These are phyloP conservation scores for Drosophila tropicalis DNA, from an alignment of 1,140 invertebrate species.

Conservation along the genomic window DNA sequence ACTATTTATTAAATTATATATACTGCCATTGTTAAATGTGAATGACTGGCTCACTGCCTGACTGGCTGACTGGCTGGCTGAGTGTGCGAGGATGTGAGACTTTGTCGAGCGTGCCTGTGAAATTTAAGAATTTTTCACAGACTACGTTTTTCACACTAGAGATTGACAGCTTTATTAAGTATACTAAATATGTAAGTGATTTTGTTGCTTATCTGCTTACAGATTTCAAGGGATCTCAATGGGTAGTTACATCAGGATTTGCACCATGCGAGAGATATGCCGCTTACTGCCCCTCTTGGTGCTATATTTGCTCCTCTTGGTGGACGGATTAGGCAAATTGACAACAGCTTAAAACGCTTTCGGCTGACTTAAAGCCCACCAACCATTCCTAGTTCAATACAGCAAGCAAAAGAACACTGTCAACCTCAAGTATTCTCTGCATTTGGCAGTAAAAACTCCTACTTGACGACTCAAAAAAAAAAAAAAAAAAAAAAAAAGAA, in stretches of 20 bases:
- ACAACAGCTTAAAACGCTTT: slow-evolving; percentile 78
- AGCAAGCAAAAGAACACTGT: slow-evolving; percentile 49
- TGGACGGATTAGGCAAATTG: slow-evolving; percentile 72
- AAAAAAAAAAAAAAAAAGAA: slow-evolving; percentile 26
- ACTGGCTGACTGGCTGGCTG: background rate
- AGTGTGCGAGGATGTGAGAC: slow-evolving; percentile 23
- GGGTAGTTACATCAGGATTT: slow-evolving; percentile 25
- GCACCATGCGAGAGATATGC: slow-evolving; percentile 50
- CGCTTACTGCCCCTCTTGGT: slow-evolving; percentile 17
- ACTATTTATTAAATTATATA: slow-evolving; percentile 81
- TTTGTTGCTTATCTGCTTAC: slow-evolving; percentile 61
- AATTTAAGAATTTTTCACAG: slow-evolving; percentile 37
- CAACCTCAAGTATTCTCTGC: slow-evolving; percentile 62
- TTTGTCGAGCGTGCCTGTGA: slow-evolving; percentile 14
- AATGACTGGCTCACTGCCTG: slow-evolving; percentile 35
- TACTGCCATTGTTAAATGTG: slow-evolving; percentile 70
- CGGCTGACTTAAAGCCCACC: slow-evolving; percentile 65
- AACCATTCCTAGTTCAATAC: background rate
- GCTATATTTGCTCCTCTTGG: slow-evolving; percentile 17
- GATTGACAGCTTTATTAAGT: slow-evolving; percentile 31
- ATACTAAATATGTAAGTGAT: slow-evolving; percentile 54
- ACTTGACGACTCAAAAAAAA: slow-evolving; percentile 48
- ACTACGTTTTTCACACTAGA: background rate
- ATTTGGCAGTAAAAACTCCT: slow-evolving; percentile 59
- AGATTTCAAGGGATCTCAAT: slow-evolving; percentile 45